These are phyloP conservation scores for Hermetia illucens DNA, from an alignment of 1,140 invertebrate genomes.

Conservation along the genomic window DNA sequence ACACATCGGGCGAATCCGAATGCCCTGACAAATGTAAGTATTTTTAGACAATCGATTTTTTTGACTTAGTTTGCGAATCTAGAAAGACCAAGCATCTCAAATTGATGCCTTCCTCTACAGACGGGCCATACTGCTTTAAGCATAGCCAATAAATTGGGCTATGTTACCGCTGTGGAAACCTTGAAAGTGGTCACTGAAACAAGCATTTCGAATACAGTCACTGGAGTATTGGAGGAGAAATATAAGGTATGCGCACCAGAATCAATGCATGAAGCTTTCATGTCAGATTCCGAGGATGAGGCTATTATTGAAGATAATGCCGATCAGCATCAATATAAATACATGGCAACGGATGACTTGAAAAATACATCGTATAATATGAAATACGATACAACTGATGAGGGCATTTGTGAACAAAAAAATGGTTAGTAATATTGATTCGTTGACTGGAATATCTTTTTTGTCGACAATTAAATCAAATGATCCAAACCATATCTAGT, in stretches of 20 bases:
- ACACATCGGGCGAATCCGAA: conserved; percentile 93
- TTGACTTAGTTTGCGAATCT: conserved; percentile 6
- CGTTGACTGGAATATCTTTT: no score
- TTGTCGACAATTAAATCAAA: no score
- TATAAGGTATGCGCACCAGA: conserved; percentile 94
- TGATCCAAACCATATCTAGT: no score
- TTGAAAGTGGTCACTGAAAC: conserved; percentile 94
- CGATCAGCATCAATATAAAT: conserved; percentile 28
- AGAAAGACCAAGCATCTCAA: no score
- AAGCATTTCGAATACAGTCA: conserved; percentile 53
- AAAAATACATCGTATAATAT: conserved; percentile 12
- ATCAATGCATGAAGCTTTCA: conserved; percentile 97
- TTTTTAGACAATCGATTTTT: conserved; percentile 1
- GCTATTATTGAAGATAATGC: conserved; percentile 52
- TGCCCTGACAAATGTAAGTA: conserved; percentile 78
- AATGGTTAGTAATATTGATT: no score
- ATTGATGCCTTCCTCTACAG: conserved; percentile 44
- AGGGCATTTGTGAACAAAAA: conserved; percentile 10
- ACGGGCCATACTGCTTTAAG: conserved; percentile 92
- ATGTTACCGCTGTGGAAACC: conserved; percentile 96
- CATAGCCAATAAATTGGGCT: conserved; percentile 90
- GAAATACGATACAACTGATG: conserved; percentile 24
- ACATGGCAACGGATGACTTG: conserved; percentile 25
- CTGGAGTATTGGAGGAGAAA: conserved; percentile 54
- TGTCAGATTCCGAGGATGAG: conserved; percentile 98